Base-by-base conservation (phyloP, 2,113 vertebrate species). In the Chaetops frenatus region DNA sequence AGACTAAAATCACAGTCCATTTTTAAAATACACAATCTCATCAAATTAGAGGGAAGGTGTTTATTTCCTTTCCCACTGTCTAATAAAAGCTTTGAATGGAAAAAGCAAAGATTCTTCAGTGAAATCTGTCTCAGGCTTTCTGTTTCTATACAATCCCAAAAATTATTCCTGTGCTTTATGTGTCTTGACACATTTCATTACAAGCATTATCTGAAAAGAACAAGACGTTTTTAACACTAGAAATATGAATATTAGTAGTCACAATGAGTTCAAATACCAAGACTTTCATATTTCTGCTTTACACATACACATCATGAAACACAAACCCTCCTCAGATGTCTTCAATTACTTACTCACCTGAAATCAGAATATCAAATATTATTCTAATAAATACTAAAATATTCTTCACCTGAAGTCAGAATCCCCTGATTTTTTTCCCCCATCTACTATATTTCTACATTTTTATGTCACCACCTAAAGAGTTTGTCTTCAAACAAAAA, bases 1-100 rank as follows among this genome's bases (percentile, higher is more conserved):
- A 97, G 94, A 97, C 44, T 87, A 81, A 97, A 97, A 91, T 96
- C 94, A 76, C 29, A 81, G 81, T 67, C 80, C 4, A 0, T 94
- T 70, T 94, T 80, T n/a, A 82, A 88, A 87, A 71, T 47, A 56
- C 4, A 1, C 35, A 53, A n/a, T 80, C 69, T 74, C 58, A 90
- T 96, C 81, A 82, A 27, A 92, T 90, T 53, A 61, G 47, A 28
- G 57, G 62, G 44, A 94, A 81, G 79, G 86, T 86, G 81, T 92
- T 85, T 87, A 62, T 56, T 92, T 91, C 54, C 29, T 40, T 86
- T 73, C 62, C 22, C 51, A 36, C 70, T 79, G 24, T 80, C 86
- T 94, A 89, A 22, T 67, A 96, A 96, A 27, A 92, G 92, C 81
- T 94, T 80, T n/a, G 81, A 97, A 95, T 81, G 58, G 86, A 95